These are phyloP conservation scores for Diarsia mendica DNA, from an alignment of 2,888 invertebrate genomes.

Conservation along the genomic window DNA sequence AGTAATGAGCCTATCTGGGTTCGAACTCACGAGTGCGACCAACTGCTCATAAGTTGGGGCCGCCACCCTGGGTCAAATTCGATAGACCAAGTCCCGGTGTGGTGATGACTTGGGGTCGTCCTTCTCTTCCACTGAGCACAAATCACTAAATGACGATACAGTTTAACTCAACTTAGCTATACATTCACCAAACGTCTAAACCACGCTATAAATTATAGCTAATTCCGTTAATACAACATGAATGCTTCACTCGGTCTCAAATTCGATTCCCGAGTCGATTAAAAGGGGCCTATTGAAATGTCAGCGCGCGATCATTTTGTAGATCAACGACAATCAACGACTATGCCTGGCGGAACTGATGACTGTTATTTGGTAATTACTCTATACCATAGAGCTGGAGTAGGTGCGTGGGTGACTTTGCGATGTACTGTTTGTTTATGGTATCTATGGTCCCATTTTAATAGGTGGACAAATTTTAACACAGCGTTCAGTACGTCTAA, in stretches of 20 bases:
- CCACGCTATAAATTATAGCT: constrained; percentile 17
- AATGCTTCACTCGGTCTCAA: constrained; percentile 55
- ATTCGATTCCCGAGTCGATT: constrained; percentile 50
- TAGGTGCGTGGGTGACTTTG: too few relatives aligned
- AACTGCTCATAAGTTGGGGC: too few relatives aligned
- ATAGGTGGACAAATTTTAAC: too few relatives aligned
- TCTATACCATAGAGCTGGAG: constrained; percentile 14
- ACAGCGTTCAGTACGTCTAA: too few relatives aligned
- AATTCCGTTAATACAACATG: constrained; percentile 57
- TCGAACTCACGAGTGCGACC: too few relatives aligned
- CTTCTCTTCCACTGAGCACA: neutral
- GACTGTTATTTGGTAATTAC: constrained; percentile 60
- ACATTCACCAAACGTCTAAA: neutral
- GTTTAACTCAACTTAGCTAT: too few relatives aligned
- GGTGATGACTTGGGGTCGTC: neutral
- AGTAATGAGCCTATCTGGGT: too few relatives aligned
- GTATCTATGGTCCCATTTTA: too few relatives aligned
- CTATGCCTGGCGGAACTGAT: constrained; percentile 57
- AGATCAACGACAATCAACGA: constrained; percentile 58
- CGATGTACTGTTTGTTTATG: neutral
- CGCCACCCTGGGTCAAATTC: too few relatives aligned
- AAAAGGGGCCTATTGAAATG: constrained; percentile 59
- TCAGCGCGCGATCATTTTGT: constrained; percentile 55
- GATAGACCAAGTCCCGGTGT: too few relatives aligned
- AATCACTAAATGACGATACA: neutral